Base-by-base conservation (phyloP, 2,888 invertebrate genomes). In the Lagria hirta region DNA sequence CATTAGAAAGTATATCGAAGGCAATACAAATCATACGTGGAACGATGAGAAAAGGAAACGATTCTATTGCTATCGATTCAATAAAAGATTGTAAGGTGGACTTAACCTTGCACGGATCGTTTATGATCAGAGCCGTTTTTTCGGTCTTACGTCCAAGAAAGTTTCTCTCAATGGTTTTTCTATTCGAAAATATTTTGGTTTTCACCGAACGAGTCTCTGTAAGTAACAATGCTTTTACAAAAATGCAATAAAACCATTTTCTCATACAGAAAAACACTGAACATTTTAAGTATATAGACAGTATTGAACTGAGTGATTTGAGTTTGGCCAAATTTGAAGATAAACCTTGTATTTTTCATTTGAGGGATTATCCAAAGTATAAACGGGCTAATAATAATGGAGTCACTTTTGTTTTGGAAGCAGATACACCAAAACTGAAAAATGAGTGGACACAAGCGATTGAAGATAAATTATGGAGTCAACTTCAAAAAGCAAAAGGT, bases 51-150 rank as follows among this genome's bases (percentile, higher is more conserved):
- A 66, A 60, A 41, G 68, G 70, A 16, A 70, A 71, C 38, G 68
- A 70, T 50, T 60, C 55, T 2, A 60, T 71, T 13, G 70, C 69
- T 1, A 60, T 70, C 5, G 67, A 66, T 28, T 66, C 68, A 0
- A 70, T 71, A 20, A 51, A 58, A 15, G 46, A 59, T 10, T 58
- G 61, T 44, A 60, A 77, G 61, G 74, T 65, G 62, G 75, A 61
- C 18, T 55, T 61, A 23, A 36, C 49, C 8, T 54, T 57, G 21
- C 62, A 64, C 36, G 68, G 69, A 5, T 58, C 64, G 3, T 67
- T 69, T 38, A 51, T 66, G 23, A 57, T 65, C 46, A 56, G 64
- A 37, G 66, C 68, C 35, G 56, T 56, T 33, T 69, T 70, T 48
- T 55, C 37, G n/a, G 49, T 68, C 29, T 38, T 54, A 2, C 65